Base-by-base conservation (phyloP, 23 tunicate genomes). In the Ciona savignyi region DNA sequence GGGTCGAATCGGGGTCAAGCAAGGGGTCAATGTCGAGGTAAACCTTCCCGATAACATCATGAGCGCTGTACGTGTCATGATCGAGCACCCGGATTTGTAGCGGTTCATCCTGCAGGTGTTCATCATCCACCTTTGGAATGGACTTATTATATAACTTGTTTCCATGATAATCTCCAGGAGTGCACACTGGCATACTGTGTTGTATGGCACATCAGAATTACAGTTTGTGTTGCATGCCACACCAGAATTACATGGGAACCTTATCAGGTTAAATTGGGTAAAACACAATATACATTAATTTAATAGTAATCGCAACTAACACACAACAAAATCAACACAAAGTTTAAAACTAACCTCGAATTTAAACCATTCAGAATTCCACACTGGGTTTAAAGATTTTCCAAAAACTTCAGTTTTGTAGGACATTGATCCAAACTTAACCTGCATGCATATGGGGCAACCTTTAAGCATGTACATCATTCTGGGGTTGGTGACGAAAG, bases 91-190 rank as follows among this genome's bases (percentile, higher is more conserved):
- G 81, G 62, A 89, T 65, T 70, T 89, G 96, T 2, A 89, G 75
- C 19, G 88, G 96, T 71, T 89, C 96, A 78, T 89, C 96, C 74
- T 89, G 96, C 51, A 89, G 66, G 48, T 78, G 82, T 70, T 89
- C 96, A 78, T 89, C 96, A 83, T 83, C 85, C 15, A 89, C 96
- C 96, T 88, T n/a, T n/a, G n/a, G n/a, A n/a, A n/a, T n/a, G n/a
- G n/a, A n/a, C n/a, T n/a, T n/a, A n/a, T n/a, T n/a, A n/a, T n/a
- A n/a, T n/a, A n/a, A n/a, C n/a, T n/a, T n/a, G n/a, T n/a, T n/a
- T n/a, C n/a, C n/a, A n/a, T n/a, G n/a, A n/a, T n/a, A n/a, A n/a
- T n/a, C n/a, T n/a, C n/a, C n/a, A n/a, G n/a, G n/a, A n/a, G n/a
- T n/a, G n/a, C n/a, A n/a, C n/a, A n/a, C n/a, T n/a, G n/a, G n/a